Evolutionary conservation across 1,140 invertebrate species (phyloP).

Genomic region (Ceratoteleas bidentatus): DNA sequence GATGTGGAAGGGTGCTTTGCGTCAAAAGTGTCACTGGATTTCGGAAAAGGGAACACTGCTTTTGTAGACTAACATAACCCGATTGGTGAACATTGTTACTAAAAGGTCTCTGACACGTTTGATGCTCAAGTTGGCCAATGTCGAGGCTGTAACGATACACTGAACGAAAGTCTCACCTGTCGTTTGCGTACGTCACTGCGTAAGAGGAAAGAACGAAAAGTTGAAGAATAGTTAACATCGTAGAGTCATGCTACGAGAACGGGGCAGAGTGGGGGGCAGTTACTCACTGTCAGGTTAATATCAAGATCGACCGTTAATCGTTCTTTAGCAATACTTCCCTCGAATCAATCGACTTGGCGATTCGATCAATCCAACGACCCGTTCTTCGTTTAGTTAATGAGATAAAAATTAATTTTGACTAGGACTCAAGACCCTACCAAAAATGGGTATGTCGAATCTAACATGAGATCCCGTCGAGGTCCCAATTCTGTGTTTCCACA

Average conservation of each 20-base stretch:
- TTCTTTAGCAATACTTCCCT: neutral
- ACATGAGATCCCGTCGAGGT: too few species aligned
- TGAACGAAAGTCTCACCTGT: too few species aligned
- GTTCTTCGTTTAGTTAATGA: neutral
- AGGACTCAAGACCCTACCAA: neutral
- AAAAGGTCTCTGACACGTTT: too few species aligned
- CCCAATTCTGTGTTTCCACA: too few species aligned
- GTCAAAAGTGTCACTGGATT: constrained; percentile 51
- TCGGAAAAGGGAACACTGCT: too few species aligned
- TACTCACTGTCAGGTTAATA: constrained; percentile 37
- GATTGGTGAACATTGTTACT: too few species aligned
- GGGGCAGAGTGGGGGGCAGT: constrained; percentile 14
- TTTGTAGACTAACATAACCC: too few species aligned
- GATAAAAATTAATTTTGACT: neutral
- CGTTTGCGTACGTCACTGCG: too few species aligned
- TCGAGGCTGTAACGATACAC: too few species aligned
- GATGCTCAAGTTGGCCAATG: too few species aligned
- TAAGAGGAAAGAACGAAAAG: too few species aligned
- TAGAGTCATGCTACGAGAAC: constrained; percentile 41
- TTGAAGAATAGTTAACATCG: constrained; percentile 26
- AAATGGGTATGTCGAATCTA: too few species aligned
- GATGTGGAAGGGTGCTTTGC: neutral
- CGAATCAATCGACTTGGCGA: neutral
- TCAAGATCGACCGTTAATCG: constrained; percentile 8
- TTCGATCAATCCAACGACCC: neutral